Percentiles rank a stretch among this genome's conserved stretches.
phyloP scores from a whole-genome alignment of 1,140 invertebrate species.

The Drosophila kikkawai region DNA sequence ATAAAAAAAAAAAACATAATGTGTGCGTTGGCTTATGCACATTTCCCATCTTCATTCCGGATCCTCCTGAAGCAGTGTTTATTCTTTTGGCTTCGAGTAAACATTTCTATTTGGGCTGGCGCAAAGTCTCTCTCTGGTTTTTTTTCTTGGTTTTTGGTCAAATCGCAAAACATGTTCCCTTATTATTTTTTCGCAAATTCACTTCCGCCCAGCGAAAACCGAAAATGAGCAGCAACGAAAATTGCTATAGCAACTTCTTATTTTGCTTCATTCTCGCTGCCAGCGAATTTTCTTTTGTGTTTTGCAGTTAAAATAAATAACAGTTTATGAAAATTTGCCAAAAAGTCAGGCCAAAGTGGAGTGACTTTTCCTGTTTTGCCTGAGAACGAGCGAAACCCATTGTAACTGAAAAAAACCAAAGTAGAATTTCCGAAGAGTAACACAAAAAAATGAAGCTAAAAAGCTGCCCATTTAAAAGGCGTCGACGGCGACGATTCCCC shows the following conservation, averaged over 20 bases:
- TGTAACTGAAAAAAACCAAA: constrained; percentile 36
- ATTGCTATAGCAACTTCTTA: constrained; percentile 65
- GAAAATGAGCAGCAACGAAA: constrained; percentile 55
- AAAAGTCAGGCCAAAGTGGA: constrained; percentile 66
- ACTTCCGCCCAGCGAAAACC: constrained; percentile 65
- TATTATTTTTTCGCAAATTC: constrained; percentile 74
- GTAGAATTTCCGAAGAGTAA: background rate
- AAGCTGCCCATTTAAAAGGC: constrained; percentile 78
- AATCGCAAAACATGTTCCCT: constrained; percentile 72
- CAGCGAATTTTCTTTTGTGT: constrained; percentile 67
- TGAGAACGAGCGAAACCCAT: constrained; percentile 43
- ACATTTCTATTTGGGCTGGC: constrained; percentile 67
- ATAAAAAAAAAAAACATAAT: constrained; percentile 47
- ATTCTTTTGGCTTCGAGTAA: constrained; percentile 56
- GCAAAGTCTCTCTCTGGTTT: background rate
- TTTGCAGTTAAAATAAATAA: constrained; percentile 80
- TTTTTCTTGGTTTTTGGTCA: constrained; percentile 36
- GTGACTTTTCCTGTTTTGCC: constrained; percentile 79
- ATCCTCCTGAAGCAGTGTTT: constrained; percentile 36
- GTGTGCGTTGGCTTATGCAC: constrained; percentile 57
- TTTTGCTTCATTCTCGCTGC: constrained; percentile 24
- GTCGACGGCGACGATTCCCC: constrained; percentile 55
- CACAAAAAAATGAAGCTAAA: constrained; percentile 22
- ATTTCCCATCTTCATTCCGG: constrained; percentile 41
- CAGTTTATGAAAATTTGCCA: constrained; percentile 84